Evolutionary conservation across 92 coral and sea anemone genomes (phyloP).

Genomic region (Parazoanthus atlanticus): DNA sequence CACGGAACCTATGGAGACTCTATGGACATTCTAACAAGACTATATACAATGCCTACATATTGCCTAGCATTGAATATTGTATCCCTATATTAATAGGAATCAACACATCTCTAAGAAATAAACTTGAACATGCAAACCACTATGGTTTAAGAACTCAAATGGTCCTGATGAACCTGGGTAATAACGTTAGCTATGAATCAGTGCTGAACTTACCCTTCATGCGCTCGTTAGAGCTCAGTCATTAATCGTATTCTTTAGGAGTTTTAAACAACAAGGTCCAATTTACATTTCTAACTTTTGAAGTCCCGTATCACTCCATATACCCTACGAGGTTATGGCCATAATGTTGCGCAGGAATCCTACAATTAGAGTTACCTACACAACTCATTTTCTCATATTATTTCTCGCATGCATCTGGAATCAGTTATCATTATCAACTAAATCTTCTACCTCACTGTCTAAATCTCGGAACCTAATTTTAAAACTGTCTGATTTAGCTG

Average conservation of each 20-base stretch:
- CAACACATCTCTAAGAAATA: constrained; percentile 18
- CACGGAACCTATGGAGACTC: neutral
- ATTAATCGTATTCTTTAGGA: constrained; percentile 16
- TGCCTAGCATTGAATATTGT: constrained; percentile 49
- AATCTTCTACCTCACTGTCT: constrained; percentile 44
- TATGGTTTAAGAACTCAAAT: constrained; percentile 38
- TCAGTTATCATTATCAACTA: no score
- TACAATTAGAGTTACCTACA: constrained; percentile 36
- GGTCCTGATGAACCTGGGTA: neutral
- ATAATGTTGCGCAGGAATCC: constrained; percentile 42
- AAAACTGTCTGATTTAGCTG: constrained; percentile 6
- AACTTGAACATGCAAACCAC: no score
- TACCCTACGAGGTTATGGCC: constrained; percentile 34
- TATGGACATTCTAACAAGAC: neutral
- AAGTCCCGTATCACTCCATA: constrained; percentile 33
- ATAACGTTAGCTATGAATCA: constrained; percentile 25
- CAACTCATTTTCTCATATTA: constrained; percentile 38
- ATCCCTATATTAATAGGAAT: constrained; percentile 41
- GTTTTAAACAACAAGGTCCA: constrained; percentile 15
- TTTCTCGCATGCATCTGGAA: constrained; percentile 54
- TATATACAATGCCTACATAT: constrained; percentile 31
- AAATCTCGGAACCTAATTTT: constrained; percentile 43
- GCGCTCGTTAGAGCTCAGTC: constrained; percentile 39
- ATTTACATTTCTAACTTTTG: constrained; percentile 18
- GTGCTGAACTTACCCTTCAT: neutral